Conservation (phyloP, 1,140 invertebrate species). For the Drosophila punjabiensis region DNA sequence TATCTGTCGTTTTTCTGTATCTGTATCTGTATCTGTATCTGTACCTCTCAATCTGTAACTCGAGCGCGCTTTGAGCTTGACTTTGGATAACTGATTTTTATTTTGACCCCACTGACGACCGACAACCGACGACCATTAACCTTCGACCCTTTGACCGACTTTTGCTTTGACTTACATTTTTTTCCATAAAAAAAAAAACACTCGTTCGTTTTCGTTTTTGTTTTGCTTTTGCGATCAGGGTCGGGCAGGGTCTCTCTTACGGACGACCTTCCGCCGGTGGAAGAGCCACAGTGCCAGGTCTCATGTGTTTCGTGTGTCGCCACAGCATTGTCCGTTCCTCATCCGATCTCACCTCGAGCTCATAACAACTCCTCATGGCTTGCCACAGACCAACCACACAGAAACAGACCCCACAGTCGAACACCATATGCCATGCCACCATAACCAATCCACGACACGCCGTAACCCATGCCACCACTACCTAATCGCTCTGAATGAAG, state of each 20-base stretch:
- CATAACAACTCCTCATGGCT: constrained; percentile 65
- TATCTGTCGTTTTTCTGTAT: constrained; percentile 22
- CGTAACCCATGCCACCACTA: constrained; percentile 19
- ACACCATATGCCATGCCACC: constrained; percentile 32
- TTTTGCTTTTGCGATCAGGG: constrained; percentile 23
- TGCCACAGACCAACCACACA: constrained; percentile 35
- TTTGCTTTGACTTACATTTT: constrained; percentile 56
- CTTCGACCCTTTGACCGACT: constrained; percentile 52
- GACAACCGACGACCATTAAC: constrained; percentile 44
- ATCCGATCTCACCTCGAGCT: constrained; percentile 59
- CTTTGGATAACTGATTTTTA: constrained; percentile 32
- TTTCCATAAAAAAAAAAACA: constrained; percentile 3
- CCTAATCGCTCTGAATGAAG: constrained; percentile 20
- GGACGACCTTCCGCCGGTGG: constrained; percentile 31
- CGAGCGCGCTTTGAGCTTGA: constrained; percentile 43
- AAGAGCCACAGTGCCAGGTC: constrained; percentile 18
- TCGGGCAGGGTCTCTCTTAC: constrained; percentile 16
- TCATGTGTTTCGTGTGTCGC: constrained; percentile 59
- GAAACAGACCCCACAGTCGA: constrained; percentile 41
- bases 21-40: constrained; percentile 16
- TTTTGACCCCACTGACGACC: constrained; percentile 19
- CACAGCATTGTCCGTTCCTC: constrained; percentile 65
- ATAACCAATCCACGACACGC: constrained; percentile 59
- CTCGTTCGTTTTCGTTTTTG: constrained; percentile 23
- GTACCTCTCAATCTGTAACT: constrained; percentile 12